A percentile compares a stretch with the other conserved stretches of the same genome.
Evolutionary conservation across 2,888 invertebrate species (phyloP).

Genomic region (Andrena bucephala): DNA sequence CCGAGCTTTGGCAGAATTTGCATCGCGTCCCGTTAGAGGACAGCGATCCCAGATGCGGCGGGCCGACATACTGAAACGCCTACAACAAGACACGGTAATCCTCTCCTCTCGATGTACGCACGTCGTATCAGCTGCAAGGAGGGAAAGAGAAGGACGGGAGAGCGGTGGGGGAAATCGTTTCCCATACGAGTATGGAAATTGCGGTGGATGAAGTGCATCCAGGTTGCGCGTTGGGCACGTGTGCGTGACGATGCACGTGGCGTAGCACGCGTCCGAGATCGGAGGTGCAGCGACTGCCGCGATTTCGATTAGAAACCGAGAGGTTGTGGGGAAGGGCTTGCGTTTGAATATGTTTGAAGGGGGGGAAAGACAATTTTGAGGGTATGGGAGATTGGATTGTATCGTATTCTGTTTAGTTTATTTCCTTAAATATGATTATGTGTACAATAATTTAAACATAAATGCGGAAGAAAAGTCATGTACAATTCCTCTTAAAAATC

Average conservation of each 20-base stretch:
- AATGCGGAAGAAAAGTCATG: no score
- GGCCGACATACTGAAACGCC: constrained; percentile 46
- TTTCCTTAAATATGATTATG: no score
- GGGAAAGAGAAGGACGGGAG: background rate
- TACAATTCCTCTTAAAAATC: no score
- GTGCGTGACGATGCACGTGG: constrained; percentile 29
- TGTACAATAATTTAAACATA: no score
- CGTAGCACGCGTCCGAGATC: constrained; percentile 2
- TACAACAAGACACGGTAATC: constrained; percentile 49
- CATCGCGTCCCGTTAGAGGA: constrained; percentile 63
- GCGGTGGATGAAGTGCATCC: constrained; percentile 69
- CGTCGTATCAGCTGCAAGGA: background rate
- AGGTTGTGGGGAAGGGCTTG: constrained; percentile 5
- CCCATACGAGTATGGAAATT: constrained; percentile 76
- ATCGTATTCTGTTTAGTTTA: no score
- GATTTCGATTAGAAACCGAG: constrained; percentile 9
- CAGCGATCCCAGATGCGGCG: constrained; percentile 52
- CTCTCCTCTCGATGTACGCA: constrained; percentile 20
- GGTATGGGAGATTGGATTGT: no score
- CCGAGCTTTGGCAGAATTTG: constrained; percentile 58
- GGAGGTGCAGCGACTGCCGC: background rate
- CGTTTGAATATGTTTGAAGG: no score
- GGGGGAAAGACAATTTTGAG: no score
- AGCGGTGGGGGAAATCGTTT: constrained; percentile 54
- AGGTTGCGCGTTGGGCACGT: constrained; percentile 47